phyloP scores from a whole-genome alignment of 2,797 vertebrate species.

The Muscicapa striata region DNA sequence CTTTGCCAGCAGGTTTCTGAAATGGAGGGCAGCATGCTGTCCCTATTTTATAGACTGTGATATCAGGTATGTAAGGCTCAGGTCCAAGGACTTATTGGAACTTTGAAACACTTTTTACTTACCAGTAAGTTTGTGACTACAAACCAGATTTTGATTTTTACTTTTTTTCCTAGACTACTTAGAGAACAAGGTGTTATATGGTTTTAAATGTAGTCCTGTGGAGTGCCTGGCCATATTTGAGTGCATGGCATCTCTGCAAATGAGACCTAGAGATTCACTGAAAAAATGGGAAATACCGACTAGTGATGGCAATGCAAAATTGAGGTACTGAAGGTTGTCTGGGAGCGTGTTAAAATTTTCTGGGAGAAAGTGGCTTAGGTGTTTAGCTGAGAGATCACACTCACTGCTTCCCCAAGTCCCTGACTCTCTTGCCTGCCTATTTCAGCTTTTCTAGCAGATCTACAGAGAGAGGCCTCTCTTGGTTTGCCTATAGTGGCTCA shows the following conservation, averaged over 20 bases:
- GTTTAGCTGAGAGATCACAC: not conserved
- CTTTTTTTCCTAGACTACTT: not conserved
- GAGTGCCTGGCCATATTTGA: not conserved
- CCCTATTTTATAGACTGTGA: rapidly evolving
- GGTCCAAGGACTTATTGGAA: not conserved
- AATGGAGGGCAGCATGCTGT: not conserved
- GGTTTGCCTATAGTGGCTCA: not conserved
- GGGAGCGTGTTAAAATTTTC: not conserved
- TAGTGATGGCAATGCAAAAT: not conserved
- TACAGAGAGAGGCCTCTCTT: not conserved
- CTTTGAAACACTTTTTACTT: not conserved
- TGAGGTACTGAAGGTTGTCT: not conserved
- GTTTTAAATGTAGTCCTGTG: not conserved
- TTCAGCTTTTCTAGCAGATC: not conserved
- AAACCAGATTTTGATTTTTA: not conserved
- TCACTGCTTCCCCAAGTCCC: not conserved
- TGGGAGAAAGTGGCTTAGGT: not conserved
- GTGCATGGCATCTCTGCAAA: not conserved
- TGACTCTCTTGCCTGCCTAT: not conserved
- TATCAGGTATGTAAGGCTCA: not conserved
- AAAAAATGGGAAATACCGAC: not conserved
- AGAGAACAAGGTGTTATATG: not conserved
- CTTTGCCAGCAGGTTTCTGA: not conserved
- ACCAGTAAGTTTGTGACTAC: not conserved
- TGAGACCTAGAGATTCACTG: not conserved